A percentile compares a stretch with the other conserved stretches of the same genome.
Conservation (phyloP, 2,888 invertebrate genomes). For the Agrypnus murinus region DNA sequence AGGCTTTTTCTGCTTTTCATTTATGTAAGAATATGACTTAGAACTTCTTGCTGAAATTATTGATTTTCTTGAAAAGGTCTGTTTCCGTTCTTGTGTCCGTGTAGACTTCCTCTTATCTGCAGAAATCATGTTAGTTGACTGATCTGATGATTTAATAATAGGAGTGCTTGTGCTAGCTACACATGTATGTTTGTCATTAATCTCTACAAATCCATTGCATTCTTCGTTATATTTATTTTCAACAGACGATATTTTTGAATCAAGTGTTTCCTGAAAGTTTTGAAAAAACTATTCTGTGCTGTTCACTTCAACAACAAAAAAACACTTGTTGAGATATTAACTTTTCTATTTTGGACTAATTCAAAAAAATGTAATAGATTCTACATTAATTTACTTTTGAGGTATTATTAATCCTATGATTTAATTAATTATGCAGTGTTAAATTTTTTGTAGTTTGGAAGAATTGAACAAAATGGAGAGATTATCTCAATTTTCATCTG, state of each 20-base stretch:
- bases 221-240: background rate
- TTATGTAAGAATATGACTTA: background rate
- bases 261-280: conserved; percentile 20
- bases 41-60: background rate
- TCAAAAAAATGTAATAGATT: too few species aligned
- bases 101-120: background rate
- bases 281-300: background rate
- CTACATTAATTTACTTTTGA: too few species aligned
- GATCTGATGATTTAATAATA: background rate
- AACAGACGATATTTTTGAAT: conserved; percentile 19
- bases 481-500: too few species aligned
- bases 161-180: background rate
- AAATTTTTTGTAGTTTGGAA: too few species aligned
- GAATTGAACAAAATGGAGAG: background rate
- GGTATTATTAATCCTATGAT: too few species aligned
- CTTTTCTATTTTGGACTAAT: too few species aligned
- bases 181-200: background rate
- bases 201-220: background rate
- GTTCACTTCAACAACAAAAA: background rate
- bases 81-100: too few species aligned
- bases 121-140: conserved; percentile 4
- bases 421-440: too few species aligned
- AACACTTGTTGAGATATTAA: too few species aligned
- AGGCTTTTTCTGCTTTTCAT: too few species aligned
- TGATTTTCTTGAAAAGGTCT: background rate